Conservation (phyloP, 2,797 vertebrate species). For the Malurus splendens region DNA sequence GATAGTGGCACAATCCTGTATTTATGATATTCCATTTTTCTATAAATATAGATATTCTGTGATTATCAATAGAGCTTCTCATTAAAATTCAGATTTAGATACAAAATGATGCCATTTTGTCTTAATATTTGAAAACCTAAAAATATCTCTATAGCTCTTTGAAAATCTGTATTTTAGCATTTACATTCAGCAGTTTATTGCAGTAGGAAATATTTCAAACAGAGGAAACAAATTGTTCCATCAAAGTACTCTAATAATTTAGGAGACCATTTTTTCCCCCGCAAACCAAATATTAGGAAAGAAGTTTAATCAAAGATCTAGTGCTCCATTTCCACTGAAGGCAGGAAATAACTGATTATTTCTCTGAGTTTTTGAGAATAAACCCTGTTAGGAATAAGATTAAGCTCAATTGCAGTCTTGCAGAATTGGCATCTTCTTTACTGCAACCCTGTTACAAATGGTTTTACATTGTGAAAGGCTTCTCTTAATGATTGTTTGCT, state of each 20-base stretch:
- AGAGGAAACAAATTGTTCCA: constrained; percentile 39
- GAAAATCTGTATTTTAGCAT: constrained; percentile 50
- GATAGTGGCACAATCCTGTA: constrained; percentile 44
- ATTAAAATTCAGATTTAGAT: constrained; percentile 65
- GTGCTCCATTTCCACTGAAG: not conserved
- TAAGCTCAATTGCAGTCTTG: not conserved
- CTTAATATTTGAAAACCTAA: constrained; percentile 56
- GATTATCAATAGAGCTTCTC: constrained; percentile 57
- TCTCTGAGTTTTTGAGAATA: constrained; percentile 17
- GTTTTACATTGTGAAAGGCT: constrained; percentile 20
- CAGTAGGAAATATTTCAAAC: constrained; percentile 40
- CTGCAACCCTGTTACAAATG: constrained; percentile 1
- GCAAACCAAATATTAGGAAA: constrained; percentile 2
- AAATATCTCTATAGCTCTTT: constrained; percentile 42
- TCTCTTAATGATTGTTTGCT: constrained; percentile 46
- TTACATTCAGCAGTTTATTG: constrained; percentile 36
- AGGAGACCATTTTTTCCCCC: not conserved
- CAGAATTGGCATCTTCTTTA: constrained; percentile 9
- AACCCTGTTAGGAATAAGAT: not conserved
- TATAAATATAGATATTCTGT: constrained; percentile 59
- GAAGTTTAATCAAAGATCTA: constrained; percentile 27
- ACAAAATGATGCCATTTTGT: constrained; percentile 49
- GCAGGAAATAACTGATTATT: constrained; percentile 39
- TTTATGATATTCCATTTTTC: constrained; percentile 56
- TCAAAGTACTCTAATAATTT: constrained; percentile 26